Evolutionary conservation across 2,888 invertebrate species (phyloP).

Genomic region (Clusia tigrina): DNA sequence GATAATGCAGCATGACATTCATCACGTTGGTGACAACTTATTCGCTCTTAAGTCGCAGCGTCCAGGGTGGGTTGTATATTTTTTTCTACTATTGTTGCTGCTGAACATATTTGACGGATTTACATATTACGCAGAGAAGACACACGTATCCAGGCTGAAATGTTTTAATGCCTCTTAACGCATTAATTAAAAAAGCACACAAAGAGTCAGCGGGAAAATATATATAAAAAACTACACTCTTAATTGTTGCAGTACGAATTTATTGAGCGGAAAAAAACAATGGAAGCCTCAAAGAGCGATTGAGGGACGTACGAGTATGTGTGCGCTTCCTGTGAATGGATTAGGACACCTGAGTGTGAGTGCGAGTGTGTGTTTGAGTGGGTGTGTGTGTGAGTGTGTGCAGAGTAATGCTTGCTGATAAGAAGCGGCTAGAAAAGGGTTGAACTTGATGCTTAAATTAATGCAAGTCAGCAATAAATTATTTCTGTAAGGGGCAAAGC

Average conservation of each 20-base stretch:
- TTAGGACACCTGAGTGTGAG: not conserved
- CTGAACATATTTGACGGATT: not conserved
- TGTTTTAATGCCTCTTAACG: constrained; percentile 53
- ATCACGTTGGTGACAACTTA: constrained; percentile 6
- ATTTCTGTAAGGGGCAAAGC: too few relatives aligned
- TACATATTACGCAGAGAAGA: constrained; percentile 2
- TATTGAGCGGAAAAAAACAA: constrained; percentile 7
- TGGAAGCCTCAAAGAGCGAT: too few relatives aligned
- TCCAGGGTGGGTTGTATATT: constrained; percentile 7
- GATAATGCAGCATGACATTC: constrained; percentile 52
- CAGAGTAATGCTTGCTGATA: not conserved
- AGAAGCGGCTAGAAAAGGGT: too few relatives aligned
- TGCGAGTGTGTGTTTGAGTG: not conserved
- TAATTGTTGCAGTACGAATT: not conserved
- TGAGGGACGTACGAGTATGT: too few relatives aligned
- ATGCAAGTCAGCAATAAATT: not conserved
- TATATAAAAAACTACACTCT: not conserved
- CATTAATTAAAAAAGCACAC: constrained; percentile 49
- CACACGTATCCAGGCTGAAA: not conserved
- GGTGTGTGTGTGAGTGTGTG: constrained; percentile 11
- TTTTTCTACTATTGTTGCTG: not conserved
- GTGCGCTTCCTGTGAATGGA: too few relatives aligned
- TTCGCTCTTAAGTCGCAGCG: not conserved
- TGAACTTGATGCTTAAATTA: not conserved
- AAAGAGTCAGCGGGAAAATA: not conserved